Evolutionary conservation across 2,797 vertebrate species (phyloP).

Genomic region (Dallia pectoralis): DNA sequence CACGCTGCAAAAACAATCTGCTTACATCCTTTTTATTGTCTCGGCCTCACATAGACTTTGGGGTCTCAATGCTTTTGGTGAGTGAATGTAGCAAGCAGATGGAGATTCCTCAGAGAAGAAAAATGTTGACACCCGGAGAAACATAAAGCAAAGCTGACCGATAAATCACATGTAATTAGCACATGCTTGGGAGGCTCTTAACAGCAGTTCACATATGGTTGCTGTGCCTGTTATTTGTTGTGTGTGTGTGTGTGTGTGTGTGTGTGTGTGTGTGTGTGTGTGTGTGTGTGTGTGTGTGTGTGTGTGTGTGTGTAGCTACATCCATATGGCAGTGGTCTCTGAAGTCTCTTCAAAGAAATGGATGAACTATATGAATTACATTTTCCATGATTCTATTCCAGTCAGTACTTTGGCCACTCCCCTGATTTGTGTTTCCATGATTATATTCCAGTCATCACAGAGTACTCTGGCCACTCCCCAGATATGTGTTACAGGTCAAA

Average conservation of each 20-base stretch:
- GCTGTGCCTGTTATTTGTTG: neutral
- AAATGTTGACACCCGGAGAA: neutral
- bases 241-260: slow-evolving; percentile 9
- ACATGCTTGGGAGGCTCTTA: neutral
- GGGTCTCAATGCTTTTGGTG: neutral
- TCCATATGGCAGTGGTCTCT: neutral
- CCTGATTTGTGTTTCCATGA: neutral
- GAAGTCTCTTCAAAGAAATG: neutral
- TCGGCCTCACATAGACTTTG: slow-evolving; percentile 9
- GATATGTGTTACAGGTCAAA: neutral
- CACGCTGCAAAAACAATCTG: slow-evolving; percentile 40
- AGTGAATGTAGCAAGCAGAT: neutral
- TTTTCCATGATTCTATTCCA: neutral
- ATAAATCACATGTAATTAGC: neutral
- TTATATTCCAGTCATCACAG: neutral
- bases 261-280: slow-evolving; percentile 12
- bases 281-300: slow-evolving; percentile 6
- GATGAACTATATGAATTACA: neutral
- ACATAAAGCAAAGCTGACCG: neutral
- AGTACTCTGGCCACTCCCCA: neutral
- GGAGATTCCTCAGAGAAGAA: neutral
- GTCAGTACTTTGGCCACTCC: neutral
- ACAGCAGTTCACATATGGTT: neutral
- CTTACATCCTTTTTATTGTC: slow-evolving; percentile 22
- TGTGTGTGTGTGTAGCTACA: too few species aligned